Evolutionary conservation across 2,888 invertebrate genomes (phyloP), one percentile per base, ranked within the genome.

Genomic region (Conchocele bisecta): DNA sequence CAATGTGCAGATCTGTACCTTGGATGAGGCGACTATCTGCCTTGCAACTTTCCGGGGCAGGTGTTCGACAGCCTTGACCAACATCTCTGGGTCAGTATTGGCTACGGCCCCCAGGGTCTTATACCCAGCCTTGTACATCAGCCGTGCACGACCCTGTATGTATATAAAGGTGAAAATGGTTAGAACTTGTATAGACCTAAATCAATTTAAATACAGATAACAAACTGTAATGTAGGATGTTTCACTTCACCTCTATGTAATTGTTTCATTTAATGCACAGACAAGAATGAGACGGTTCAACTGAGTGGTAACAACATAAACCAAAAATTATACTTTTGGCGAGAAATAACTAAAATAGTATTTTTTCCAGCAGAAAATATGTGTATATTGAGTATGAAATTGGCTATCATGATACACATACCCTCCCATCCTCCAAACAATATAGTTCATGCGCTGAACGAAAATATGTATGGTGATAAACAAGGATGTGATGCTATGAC

Each of bases 11-110:
- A n/a, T n/a, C n/a, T n/a, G 90, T 90, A 96, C 96, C 94, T 97
- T 95, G 0, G 98, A 96, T 29, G 97, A 95, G 63, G 96, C 95
- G 75, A 98, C 94, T 58, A 98, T 95, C 90, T 96, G 96, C 53
- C 92, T 93, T 2, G 97, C 97, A 13, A 94, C 93, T 83, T 93
- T 94, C n/a, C 92, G 90, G 0, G 95, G 93, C 91, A 97, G 93
- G 89, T 95, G 95, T 66, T 95, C 93, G 7, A 98, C 93, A 44
- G 92, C 90, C 17, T 93, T 90, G 1, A 93, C 92, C 74, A 98
- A 92, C 4, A 93, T 93, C 4, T 92, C 92, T 0, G 94, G 93
- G 11, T 94, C 92, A 0, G 96, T 94, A 83, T 93, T 94, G 0
- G 97, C 97, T 59, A 98, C 92, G 65, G 94, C 94, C 83, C 95